Evolutionary conservation across 2,113 vertebrate species (phyloP).

Genomic region (Tinamus guttatus): DNA sequence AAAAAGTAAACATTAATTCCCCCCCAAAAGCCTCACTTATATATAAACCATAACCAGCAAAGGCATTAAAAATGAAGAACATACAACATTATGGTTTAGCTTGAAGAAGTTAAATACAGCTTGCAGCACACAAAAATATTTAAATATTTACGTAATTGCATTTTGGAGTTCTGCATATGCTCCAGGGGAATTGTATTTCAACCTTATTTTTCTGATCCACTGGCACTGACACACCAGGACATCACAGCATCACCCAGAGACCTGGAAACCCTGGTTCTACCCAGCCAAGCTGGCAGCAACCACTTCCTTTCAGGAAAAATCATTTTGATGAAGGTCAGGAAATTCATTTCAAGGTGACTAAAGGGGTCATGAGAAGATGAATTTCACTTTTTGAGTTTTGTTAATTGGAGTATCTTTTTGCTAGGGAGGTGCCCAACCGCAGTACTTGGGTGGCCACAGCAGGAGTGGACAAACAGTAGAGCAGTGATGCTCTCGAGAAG

Average conservation of each 20-base stretch:
- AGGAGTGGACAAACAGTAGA: not conserved
- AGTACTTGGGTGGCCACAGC: not conserved
- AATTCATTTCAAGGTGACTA: not conserved
- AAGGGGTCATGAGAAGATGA: not conserved
- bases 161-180: not conserved
- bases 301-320: not conserved
- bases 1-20: not conserved
- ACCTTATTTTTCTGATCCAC: not conserved
- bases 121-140: not conserved
- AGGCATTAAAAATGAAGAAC: not conserved
- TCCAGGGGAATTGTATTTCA: not conserved
- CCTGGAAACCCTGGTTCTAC: not conserved
- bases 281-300: not conserved
- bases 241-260: not conserved
- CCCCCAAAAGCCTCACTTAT: not conserved
- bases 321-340: not conserved
- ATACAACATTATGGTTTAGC: not conserved
- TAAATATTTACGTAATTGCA: not conserved
- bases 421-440: not conserved
- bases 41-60: not conserved
- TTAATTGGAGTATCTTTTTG: not conserved
- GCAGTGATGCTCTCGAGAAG: not conserved
- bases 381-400: not conserved
- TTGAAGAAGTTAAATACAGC: not conserved
- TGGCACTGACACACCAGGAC: not conserved